Percentiles rank a stretch among this genome's conserved stretches.
Conservation (phyloP, 2,113 vertebrate genomes). For the Microtus richardsoni region DNA sequence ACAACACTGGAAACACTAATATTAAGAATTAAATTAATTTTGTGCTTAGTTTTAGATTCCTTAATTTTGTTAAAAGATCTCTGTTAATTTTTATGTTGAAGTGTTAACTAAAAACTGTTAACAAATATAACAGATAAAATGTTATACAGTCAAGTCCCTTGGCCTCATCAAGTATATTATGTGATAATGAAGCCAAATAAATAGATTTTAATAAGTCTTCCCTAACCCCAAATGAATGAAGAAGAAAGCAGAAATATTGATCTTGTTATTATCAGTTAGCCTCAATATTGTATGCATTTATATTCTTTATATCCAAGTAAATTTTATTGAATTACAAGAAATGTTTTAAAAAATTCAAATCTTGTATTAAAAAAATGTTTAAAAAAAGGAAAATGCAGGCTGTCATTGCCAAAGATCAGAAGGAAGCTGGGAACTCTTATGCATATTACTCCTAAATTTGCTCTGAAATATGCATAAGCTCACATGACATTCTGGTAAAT, state of each 20-base stretch:
- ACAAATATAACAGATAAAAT: constrained; percentile 3
- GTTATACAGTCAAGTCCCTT: background rate
- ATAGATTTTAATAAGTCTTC: background rate
- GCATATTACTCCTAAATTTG: constrained; percentile 59
- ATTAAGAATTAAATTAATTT: constrained; percentile 47
- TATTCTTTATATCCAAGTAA: background rate
- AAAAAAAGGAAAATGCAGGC: background rate
- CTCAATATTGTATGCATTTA: background rate
- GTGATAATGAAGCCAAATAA: background rate
- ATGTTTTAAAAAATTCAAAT: background rate
- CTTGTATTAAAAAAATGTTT: background rate
- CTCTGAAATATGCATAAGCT: constrained; percentile 67
- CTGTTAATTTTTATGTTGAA: background rate
- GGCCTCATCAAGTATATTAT: background rate
- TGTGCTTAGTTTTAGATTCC: constrained; percentile 25
- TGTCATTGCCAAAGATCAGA: constrained; percentile 28
- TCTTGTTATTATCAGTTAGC: background rate
- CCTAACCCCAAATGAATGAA: background rate
- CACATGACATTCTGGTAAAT: constrained; percentile 76
- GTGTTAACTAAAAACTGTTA: background rate
- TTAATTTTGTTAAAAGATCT: background rate
- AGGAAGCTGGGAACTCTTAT: background rate
- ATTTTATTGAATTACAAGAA: constrained; percentile 13
- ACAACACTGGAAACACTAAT: background rate
- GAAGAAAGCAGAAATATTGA: background rate